Evolutionary conservation across 2,797 vertebrate genomes (phyloP), one percentile per base, ranked within the genome.

Genomic region (Coreius guichenoti): DNA sequence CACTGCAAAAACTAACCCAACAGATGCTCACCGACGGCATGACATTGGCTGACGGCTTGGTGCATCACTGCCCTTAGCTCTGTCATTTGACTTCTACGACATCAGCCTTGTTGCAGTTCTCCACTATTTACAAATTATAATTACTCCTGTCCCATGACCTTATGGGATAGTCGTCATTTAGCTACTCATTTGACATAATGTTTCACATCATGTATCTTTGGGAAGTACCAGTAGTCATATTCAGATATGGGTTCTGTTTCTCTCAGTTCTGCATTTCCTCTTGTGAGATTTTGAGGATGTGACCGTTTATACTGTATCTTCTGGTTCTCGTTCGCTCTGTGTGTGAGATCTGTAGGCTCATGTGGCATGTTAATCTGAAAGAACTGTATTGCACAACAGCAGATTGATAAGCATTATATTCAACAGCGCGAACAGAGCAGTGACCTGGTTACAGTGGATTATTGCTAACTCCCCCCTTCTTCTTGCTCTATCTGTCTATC

Each of bases 381-480:
- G 14, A 69, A 76, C 49, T 51, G 14, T 54, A n/a, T 16, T 14
- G 36, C 31, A 61, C 69, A 26, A 49, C 68, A 31, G 51, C 81
- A 68, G 68, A 67, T 79, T 75, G 84, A 81, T 61, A n/a, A 73
- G 56, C 39, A 68, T 80, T 72, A 45, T 54, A 29, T 43, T 74
- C 56, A 80, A 19, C 68, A 83, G 45, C 4, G 3, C 14, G 29
- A 75, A 74, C 58, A 63, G 56, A 56, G 79, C 63, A 67, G 68
- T 87, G 86, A 87, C 73, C 72, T 74, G 81, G 31, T 68, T 77
- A n/a, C 56, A 77, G 49, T 79, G 77, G 29, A 45, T 81, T 86
- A 49, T 14, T 90, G 72, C 70, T 75, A 85, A 69, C 79, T 85
- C 81, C 3, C 81, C 77, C 72, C 75, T 77, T 91, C 87, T 78